phyloP scores from a whole-genome alignment of 2,113 vertebrate species.

The Ovibos moschatus region DNA sequence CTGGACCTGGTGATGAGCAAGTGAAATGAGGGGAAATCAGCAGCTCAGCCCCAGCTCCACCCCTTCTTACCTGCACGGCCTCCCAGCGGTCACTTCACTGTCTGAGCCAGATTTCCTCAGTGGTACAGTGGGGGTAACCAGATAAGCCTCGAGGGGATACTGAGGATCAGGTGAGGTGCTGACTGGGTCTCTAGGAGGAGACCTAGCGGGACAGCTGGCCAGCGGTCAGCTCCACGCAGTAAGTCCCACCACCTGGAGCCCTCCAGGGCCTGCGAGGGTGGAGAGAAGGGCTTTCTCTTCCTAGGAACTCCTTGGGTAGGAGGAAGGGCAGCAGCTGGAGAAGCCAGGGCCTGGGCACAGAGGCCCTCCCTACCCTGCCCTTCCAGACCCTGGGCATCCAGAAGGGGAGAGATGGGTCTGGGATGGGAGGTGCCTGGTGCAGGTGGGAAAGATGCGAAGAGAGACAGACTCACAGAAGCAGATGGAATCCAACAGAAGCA shows the following conservation, averaged over 20 bases:
- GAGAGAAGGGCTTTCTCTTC: background rate
- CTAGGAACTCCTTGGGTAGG: background rate
- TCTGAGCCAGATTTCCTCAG: background rate
- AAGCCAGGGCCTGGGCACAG: background rate
- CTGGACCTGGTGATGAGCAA: fast-evolving
- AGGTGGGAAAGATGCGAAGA: background rate
- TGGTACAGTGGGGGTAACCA: background rate
- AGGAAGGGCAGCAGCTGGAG: background rate
- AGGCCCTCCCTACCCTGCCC: background rate
- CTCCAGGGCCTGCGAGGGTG: background rate
- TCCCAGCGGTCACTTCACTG: background rate
- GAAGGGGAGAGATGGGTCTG: too few relatives aligned
- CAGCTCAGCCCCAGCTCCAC: background rate
- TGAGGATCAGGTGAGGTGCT: background rate
- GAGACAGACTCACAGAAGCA: background rate
- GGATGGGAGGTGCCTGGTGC: background rate
- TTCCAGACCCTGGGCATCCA: background rate
- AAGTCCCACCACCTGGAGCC: background rate
- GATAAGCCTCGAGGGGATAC: background rate
- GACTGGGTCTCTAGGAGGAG: background rate
- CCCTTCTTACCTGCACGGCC: background rate
- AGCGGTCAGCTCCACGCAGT: background rate
- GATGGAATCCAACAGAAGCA: background rate
- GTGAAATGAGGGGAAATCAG: background rate
- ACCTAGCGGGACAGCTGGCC: background rate